Percentiles rank a stretch among this genome's conserved stretches.
Evolutionary conservation across 2,113 vertebrate genomes (phyloP).

Genomic region (Osmerus eperlanus): DNA sequence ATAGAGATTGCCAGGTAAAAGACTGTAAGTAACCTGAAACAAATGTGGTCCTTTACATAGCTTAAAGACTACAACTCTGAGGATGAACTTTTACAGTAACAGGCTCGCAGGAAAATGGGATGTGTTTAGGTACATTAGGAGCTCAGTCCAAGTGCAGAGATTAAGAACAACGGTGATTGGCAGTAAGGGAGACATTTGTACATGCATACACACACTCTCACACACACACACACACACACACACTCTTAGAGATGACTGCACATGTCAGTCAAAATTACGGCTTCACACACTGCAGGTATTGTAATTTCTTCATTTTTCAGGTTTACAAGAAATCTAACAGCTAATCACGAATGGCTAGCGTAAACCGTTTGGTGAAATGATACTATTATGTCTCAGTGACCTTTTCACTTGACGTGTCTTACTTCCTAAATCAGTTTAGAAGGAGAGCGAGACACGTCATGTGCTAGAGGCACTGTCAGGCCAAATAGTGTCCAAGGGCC

Average conservation of each 20-base stretch:
- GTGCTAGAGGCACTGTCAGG: too few species aligned
- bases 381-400: too few species aligned
- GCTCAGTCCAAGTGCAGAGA: background rate
- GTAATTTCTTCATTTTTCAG: background rate
- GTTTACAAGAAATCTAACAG: background rate
- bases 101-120: background rate
- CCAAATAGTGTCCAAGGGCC: too few species aligned
- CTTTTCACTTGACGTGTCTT: too few species aligned
- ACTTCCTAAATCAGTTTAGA: too few species aligned
- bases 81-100: background rate
- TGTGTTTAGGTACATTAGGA: background rate
- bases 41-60: background rate
- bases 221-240: conserved; percentile 1
- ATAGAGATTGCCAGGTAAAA: background rate
- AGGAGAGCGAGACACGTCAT: too few species aligned
- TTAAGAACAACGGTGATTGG: background rate
- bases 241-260: conserved; percentile 32
- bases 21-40: background rate
- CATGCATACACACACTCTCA: conserved; percentile 9
- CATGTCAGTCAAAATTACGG: background rate
- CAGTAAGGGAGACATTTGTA: conserved; percentile 7
- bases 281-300: background rate
- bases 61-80: background rate
- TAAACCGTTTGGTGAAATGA: background rate
- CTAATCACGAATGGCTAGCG: background rate